Evolutionary conservation across 2,888 invertebrate genomes (phyloP).

Genomic region (Allolobophora icterica): DNA sequence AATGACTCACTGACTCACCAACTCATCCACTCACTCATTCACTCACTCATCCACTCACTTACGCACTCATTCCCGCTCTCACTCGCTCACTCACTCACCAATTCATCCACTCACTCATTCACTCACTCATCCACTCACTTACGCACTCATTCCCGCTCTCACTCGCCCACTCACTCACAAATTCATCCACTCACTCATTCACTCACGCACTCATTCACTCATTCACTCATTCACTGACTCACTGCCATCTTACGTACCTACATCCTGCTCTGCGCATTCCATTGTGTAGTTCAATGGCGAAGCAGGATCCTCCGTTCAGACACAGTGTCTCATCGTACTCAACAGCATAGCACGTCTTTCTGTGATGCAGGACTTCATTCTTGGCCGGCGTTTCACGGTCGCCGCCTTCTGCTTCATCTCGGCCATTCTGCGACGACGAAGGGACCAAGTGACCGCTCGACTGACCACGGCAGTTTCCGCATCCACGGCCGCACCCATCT

Average conservation of each 20-base stretch:
- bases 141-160: no score
- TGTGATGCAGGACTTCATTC: background rate
- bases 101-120: no score
- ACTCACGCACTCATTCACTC: no score
- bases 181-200: no score
- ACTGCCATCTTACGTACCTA: background rate
- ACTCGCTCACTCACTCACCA: no score
- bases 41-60: no score
- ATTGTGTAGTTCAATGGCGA: slow-evolving; percentile 23
- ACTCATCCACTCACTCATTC: no score
- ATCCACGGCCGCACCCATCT: background rate
- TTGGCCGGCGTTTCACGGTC: background rate
- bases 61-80: no score
- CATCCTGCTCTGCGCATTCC: slow-evolving; percentile 27
- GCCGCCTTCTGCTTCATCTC: background rate
- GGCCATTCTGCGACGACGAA: background rate
- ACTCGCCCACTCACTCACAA: no score
- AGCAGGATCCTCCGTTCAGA: slow-evolving; percentile 3
- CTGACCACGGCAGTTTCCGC: slow-evolving; percentile 5
- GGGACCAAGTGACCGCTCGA: background rate
- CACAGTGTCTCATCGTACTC: slow-evolving; percentile 17
- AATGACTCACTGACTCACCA: no score
- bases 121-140: no score
- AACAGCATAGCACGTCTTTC: slow-evolving; percentile 18
- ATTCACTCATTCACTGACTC: no score